These are phyloP conservation scores for Tragelaphus oryx DNA, from an alignment of 2,797 vertebrate genomes.

Conservation along the genomic window DNA sequence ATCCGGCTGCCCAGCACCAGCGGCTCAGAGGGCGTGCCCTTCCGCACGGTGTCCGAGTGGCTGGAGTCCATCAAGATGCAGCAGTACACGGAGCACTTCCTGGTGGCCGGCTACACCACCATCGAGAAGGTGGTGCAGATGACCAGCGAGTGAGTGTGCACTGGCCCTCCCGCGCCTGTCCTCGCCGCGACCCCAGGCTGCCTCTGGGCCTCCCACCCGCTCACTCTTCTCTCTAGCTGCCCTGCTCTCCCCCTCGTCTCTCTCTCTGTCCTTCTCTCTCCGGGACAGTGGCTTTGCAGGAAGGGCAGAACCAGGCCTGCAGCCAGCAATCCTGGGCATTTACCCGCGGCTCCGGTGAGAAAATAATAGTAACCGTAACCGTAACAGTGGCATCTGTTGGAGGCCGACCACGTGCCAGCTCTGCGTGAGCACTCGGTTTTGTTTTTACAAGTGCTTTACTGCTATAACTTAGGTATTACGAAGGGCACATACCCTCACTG, in stretches of 20 bases:
- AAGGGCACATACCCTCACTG: not conserved
- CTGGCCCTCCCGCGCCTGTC: fast-evolving
- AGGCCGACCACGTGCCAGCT: not conserved
- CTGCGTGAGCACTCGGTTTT: not conserved
- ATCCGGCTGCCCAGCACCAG: slow-evolving; percentile 97
- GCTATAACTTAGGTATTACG: not conserved
- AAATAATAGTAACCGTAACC: no score
- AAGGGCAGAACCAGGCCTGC: not conserved
- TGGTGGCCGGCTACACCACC: slow-evolving; percentile 88
- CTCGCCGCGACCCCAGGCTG: fast-evolving
- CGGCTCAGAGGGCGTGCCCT: slow-evolving; percentile 88
- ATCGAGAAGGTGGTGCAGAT: slow-evolving; percentile 95
- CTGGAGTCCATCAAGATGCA: slow-evolving; percentile 97
- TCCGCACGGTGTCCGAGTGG: slow-evolving; percentile 94
- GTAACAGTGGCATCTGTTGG: not conserved
- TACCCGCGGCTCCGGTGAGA: not conserved
- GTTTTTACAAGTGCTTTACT: not conserved
- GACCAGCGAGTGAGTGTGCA: slow-evolving; percentile 91
- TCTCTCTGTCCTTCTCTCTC: not conserved
- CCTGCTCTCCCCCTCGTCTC: fast-evolving
- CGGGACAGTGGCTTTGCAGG: not conserved
- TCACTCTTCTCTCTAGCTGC: no score
- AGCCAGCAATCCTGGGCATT: not conserved
- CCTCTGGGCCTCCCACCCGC: fast-evolving
- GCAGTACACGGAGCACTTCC: slow-evolving; percentile 93